phyloP scores from a whole-genome alignment of 2,888 invertebrate genomes.

The Lepidonotus clava region DNA sequence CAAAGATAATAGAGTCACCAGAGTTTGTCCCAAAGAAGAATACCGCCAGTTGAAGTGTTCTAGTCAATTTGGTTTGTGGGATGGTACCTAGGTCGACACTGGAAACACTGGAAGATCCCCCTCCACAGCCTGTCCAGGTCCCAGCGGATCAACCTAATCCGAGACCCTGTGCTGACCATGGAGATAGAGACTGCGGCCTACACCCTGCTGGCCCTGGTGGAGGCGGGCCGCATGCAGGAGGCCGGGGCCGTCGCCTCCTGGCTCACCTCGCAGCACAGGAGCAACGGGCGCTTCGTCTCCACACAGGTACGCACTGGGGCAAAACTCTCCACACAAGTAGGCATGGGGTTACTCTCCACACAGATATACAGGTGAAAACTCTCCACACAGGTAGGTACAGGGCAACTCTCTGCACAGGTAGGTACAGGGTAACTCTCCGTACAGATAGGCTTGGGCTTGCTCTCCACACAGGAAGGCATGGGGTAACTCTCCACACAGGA shows the following conservation, averaged over 20 bases:
- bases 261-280: constrained; percentile 8
- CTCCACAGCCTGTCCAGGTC: background rate
- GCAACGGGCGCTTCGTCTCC: constrained; percentile 9
- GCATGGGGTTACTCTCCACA: background rate
- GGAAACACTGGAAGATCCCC: constrained; percentile 26
- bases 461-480: too few species aligned
- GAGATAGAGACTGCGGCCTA: constrained; percentile 39
- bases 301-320: background rate
- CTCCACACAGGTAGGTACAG: too few species aligned
- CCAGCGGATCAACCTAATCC: background rate
- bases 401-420: too few species aligned
- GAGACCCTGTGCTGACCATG: constrained; percentile 27
- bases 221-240: background rate
- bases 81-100: background rate
- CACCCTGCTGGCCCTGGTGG: constrained; percentile 24
- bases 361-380: too few species aligned
- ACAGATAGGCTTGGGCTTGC: too few species aligned
- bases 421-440: too few species aligned
- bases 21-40: too few species aligned
- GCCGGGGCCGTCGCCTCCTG: constrained; percentile 11
- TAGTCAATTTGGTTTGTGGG: too few species aligned
- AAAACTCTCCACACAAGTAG: background rate
- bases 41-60: too few species aligned
- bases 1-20: too few species aligned
- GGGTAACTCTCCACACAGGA: too few species aligned